These are phyloP conservation scores for Drosophila teissieri DNA, from an alignment of 1,140 invertebrate genomes.

Conservation along the genomic window DNA sequence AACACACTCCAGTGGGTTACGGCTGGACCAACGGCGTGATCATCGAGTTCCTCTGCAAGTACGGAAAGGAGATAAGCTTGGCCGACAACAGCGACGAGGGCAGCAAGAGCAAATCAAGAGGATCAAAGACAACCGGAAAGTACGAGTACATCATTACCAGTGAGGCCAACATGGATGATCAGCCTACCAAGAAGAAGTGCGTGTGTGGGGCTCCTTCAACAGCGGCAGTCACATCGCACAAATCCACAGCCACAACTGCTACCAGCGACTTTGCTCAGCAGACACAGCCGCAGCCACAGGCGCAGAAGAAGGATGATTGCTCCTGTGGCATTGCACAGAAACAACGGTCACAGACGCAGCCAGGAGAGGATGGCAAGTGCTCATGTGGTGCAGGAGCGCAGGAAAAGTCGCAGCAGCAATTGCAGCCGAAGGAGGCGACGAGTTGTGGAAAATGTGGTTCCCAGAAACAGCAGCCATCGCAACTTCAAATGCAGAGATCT, in stretches of 20 bases:
- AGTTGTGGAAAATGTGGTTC: background rate
- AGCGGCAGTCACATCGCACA: background rate
- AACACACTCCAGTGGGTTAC: constrained; percentile 93
- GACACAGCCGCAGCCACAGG: background rate
- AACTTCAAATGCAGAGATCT: background rate
- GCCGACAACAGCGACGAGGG: constrained; percentile 15
- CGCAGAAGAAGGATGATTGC: background rate
- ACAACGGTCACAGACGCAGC: background rate
- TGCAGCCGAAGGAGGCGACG: background rate
- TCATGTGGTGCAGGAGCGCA: background rate
- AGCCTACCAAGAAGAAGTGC: constrained; percentile 3
- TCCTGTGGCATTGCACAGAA: background rate
- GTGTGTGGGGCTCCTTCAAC: background rate
- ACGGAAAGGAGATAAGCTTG: constrained; percentile 85
- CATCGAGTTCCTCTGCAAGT: constrained; percentile 89
- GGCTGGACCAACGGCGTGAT: constrained; percentile 97
- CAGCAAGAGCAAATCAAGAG: background rate
- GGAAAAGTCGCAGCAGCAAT: background rate
- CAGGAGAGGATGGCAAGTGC: background rate
- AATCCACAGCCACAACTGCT: background rate
- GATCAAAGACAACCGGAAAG: background rate
- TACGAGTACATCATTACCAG: constrained; percentile 33
- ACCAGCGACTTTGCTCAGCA: background rate
- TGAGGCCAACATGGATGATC: constrained; percentile 18
- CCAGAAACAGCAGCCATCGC: background rate